Evolutionary conservation across 2,888 invertebrate species (phyloP).

Genomic region (Crematogaster levior): DNA sequence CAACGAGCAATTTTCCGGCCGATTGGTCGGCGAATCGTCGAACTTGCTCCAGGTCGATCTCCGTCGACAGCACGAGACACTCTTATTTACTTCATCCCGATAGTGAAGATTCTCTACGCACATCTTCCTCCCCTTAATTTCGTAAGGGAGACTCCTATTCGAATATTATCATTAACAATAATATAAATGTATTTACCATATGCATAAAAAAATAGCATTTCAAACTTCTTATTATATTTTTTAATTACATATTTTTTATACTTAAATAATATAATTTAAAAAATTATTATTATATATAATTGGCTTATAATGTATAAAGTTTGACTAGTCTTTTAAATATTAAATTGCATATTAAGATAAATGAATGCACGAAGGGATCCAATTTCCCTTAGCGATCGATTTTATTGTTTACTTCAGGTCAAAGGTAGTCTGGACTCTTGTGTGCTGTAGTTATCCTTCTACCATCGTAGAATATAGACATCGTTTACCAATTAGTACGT

Average conservation of each 20-base stretch:
- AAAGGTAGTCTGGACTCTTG: conserved; percentile 28
- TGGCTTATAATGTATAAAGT: background rate
- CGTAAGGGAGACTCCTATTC: too few species aligned
- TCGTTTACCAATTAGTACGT: conserved; percentile 50
- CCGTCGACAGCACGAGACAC: conserved; percentile 69
- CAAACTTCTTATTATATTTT: background rate
- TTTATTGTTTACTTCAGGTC: conserved; percentile 35
- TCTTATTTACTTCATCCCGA: conserved; percentile 68
- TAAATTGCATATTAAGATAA: background rate
- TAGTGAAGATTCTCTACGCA: conserved; percentile 5
- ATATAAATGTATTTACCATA: too few species aligned
- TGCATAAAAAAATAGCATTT: background rate
- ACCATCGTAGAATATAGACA: conserved; percentile 4
- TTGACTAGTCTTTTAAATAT: background rate
- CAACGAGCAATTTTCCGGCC: conserved; percentile 75
- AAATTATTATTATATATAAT: background rate
- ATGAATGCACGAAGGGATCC: background rate
- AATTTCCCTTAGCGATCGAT: background rate
- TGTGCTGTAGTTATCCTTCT: background rate
- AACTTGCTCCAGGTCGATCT: conserved; percentile 73
- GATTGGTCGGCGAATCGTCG: conserved; percentile 72
- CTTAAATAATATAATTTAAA: conserved; percentile 4
- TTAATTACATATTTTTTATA: background rate
- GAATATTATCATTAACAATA: conserved; percentile 19
- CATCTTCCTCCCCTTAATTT: conserved; percentile 57